These are phyloP conservation scores for Vimba vimba DNA, from an alignment of 2,113 vertebrate species.

Conservation along the genomic window DNA sequence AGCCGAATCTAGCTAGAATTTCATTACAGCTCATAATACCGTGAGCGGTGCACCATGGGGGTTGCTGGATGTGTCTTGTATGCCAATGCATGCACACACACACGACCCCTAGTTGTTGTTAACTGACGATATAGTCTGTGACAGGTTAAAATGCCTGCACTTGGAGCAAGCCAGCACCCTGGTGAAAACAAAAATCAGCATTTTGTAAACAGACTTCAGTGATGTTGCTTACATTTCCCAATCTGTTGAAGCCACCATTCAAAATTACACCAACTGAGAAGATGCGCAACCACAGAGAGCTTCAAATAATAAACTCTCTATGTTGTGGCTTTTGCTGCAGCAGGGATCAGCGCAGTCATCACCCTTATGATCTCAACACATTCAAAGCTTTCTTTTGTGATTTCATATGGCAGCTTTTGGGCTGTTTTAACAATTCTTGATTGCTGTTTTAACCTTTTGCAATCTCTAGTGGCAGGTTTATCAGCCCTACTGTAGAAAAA, in stretches of 20 bases:
- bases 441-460: neutral
- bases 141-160: neutral
- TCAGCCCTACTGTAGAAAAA: neutral
- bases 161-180: neutral
- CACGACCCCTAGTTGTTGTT: constrained; percentile 10
- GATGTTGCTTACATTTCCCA: constrained; percentile 8
- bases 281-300: neutral
- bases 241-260: constrained; percentile 7
- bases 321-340: constrained; percentile 13
- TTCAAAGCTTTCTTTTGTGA: constrained; percentile 24
- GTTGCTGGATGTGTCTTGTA: constrained; percentile 7
- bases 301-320: constrained; percentile 14
- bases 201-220: constrained; percentile 32
- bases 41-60: neutral
- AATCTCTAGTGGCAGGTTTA: neutral
- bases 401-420: constrained; percentile 2
- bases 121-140: constrained; percentile 8
- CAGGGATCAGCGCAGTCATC: neutral
- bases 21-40: constrained; percentile 20
- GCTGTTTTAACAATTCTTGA: constrained; percentile 5
- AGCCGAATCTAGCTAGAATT: constrained; percentile 6
- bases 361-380: neutral
- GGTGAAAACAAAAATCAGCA: constrained; percentile 27
- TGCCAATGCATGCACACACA: constrained; percentile 5
- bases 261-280: neutral